phyloP scores from a whole-genome alignment of 2,113 vertebrate genomes.

The Motacilla alba region DNA sequence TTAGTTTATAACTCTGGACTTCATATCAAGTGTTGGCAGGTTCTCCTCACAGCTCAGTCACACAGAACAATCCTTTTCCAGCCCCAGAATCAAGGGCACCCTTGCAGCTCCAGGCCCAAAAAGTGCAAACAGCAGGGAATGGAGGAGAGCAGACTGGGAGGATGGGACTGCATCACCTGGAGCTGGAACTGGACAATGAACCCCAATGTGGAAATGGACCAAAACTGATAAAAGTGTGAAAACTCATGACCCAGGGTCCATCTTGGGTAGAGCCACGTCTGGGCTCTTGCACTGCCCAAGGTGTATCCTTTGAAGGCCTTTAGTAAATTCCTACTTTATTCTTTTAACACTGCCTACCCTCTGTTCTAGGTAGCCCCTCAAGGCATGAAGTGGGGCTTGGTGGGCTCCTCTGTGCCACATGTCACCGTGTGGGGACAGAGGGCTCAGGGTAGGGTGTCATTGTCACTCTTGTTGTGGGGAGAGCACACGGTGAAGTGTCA shows the following conservation, averaged over 20 bases:
- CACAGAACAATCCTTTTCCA: background rate
- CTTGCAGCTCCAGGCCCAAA: background rate
- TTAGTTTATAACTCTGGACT: background rate
- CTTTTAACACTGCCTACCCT: background rate
- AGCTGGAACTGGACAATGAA: background rate
- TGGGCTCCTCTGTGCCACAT: background rate
- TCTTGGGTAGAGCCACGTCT: background rate
- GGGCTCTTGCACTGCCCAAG: background rate
- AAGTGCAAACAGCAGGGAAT: rapidly evolving
- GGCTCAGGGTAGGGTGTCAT: background rate
- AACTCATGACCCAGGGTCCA: background rate
- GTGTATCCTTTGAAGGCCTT: background rate
- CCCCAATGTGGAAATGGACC: too few relatives aligned
- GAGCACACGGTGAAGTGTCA: background rate
- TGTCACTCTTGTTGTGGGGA: background rate
- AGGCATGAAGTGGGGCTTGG: background rate
- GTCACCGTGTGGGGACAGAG: background rate
- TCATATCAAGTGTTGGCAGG: background rate
- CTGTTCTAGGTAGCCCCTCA: background rate
- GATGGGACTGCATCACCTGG: background rate
- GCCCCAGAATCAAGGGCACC: rapidly evolving
- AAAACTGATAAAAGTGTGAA: background rate
- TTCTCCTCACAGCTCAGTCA: background rate
- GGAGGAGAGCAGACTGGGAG: background rate
- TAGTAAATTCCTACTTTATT: background rate